Evolutionary conservation across 2,888 invertebrate genomes (phyloP).

Genomic region (Thelaira solivaga): DNA sequence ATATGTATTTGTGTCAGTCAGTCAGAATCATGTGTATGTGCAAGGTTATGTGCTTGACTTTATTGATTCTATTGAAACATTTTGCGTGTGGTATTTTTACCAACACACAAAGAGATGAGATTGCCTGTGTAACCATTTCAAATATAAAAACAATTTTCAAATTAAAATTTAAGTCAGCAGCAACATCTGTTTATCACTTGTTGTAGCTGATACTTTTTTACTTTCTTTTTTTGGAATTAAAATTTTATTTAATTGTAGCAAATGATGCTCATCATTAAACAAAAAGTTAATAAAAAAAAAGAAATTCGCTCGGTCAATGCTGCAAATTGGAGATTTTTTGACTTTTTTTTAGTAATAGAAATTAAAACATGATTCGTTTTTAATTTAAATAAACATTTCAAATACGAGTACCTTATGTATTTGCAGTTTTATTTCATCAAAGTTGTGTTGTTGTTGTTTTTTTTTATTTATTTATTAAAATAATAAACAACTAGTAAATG

Average conservation of each 20-base stretch:
- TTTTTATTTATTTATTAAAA: no score
- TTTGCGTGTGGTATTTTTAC: background rate
- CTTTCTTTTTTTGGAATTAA: background rate
- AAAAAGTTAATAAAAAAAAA: background rate
- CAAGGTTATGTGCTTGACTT: conserved; percentile 59
- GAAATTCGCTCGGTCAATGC: no score
- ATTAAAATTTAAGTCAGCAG: conserved; percentile 30
- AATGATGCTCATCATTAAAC: background rate
- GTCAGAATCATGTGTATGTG: conserved; percentile 7
- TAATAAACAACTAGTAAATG: no score
- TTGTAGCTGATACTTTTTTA: background rate
- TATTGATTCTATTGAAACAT: conserved; percentile 45
- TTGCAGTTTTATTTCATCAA: no score
- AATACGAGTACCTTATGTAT: no score
- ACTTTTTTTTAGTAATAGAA: no score
- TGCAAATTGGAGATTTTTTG: no score
- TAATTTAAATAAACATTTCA: no score
- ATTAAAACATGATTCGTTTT: no score
- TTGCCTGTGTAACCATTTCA: background rate
- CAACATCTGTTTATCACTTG: conserved; percentile 14
- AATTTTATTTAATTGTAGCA: background rate
- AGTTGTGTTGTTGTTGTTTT: no score
- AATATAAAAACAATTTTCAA: conserved; percentile 38
- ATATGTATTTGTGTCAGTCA: conserved; percentile 26
- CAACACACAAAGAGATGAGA: background rate